phyloP scores from a whole-genome alignment of 1,140 invertebrate genomes.

The Brachionus asplanchnoidis region DNA sequence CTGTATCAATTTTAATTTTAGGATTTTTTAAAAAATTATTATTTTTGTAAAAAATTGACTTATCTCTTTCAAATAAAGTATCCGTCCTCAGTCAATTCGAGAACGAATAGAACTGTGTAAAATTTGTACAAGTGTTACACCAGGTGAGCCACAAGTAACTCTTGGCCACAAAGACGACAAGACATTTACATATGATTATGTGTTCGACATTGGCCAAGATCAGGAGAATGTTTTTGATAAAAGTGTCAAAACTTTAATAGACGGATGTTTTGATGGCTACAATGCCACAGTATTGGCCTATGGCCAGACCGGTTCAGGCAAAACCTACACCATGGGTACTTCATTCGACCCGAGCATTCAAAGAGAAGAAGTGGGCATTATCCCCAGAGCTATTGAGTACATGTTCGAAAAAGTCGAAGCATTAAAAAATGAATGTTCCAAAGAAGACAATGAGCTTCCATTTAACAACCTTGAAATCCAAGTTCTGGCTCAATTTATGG shows the following conservation, averaged over 20 bases:
- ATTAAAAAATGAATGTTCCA: constrained; percentile 26
- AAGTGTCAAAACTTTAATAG: constrained; percentile 69
- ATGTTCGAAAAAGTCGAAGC: constrained; percentile 17
- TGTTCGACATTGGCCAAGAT: constrained; percentile 66
- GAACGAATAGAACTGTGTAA: constrained; percentile 91
- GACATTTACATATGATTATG: constrained; percentile 79
- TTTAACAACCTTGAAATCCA: constrained; percentile 42
- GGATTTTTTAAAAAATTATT: too few relatives aligned
- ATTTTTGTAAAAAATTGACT: background rate
- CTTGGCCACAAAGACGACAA: constrained; percentile 64
- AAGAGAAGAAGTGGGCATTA: constrained; percentile 11
- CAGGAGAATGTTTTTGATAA: constrained; percentile 72
- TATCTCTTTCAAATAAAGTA: constrained; percentile 63
- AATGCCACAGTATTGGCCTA: constrained; percentile 64
- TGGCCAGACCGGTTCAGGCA: constrained; percentile 73
- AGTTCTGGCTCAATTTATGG: constrained; percentile 28
- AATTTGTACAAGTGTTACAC: constrained; percentile 80
- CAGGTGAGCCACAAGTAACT: constrained; percentile 66
- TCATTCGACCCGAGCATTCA: background rate
- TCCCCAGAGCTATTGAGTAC: background rate
- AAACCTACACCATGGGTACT: constrained; percentile 68
- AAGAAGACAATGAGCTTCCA: background rate
- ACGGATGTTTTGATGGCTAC: constrained; percentile 57
- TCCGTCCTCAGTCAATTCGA: constrained; percentile 82
- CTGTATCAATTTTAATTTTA: too few relatives aligned